These are phyloP conservation scores for Sinocyclocheilus anshuiensis DNA, from an alignment of 2,113 vertebrate genomes.

Conservation along the genomic window DNA sequence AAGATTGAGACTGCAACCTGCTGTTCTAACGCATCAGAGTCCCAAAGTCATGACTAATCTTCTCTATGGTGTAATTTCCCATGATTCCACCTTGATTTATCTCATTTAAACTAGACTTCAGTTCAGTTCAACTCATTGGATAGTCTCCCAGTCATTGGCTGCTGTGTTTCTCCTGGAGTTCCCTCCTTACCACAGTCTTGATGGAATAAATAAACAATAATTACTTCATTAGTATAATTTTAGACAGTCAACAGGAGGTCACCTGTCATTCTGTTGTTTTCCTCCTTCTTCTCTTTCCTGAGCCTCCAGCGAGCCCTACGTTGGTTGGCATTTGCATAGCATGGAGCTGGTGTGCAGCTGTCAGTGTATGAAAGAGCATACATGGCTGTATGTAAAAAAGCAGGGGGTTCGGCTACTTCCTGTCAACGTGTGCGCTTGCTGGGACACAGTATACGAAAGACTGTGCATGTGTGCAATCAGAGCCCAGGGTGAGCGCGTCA, in stretches of 20 bases:
- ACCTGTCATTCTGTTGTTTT: constrained; percentile 50
- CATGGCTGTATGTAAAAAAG: constrained; percentile 19
- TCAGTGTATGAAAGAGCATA: constrained; percentile 15
- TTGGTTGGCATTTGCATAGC: constrained; percentile 46
- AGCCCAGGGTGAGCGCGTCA: constrained; percentile 1
- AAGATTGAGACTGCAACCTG: not conserved
- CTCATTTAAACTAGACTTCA: constrained; percentile 13
- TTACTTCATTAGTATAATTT: constrained; percentile 53
- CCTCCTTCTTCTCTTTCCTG: constrained; percentile 33
- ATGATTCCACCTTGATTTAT: not conserved
- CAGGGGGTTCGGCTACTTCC: constrained; percentile 21
- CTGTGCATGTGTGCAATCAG: not conserved
- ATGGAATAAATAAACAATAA: constrained; percentile 52
- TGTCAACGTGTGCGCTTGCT: constrained; percentile 12
- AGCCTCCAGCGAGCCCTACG: constrained; percentile 23
- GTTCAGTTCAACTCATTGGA: not conserved
- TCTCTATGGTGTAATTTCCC: not conserved
- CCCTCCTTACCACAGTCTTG: not conserved
- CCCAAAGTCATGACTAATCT: constrained; percentile 2
- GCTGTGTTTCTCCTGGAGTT: constrained; percentile 4
- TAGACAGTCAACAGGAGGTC: constrained; percentile 51
- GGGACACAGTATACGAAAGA: not conserved
- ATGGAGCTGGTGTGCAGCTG: constrained; percentile 26
- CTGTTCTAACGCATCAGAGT: not conserved
- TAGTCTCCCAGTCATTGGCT: constrained; percentile 15